Base-by-base conservation (phyloP, 2,797 vertebrate species). In the Erpetoichthys calabaricus region DNA sequence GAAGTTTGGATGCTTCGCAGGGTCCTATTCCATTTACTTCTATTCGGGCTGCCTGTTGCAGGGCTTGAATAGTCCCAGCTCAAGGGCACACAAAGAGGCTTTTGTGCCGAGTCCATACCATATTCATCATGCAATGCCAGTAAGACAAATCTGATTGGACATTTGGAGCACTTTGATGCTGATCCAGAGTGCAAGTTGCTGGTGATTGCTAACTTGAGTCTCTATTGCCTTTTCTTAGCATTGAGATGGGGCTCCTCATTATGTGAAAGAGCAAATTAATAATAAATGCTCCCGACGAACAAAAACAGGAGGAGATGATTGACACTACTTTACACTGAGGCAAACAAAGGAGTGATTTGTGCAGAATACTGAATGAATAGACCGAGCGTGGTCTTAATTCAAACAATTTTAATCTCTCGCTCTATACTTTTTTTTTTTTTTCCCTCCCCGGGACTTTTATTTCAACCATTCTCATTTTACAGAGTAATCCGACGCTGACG, bases 141-240 rank as follows among this genome's bases (percentile, higher is more conserved):
- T 84, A 86, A 86, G 81, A 87, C 84, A 87, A 87, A 88, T 88
- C 85, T 87, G 86, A 88, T 88, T 88, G 86, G 86, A 87, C 82
- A 79, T 84, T 82, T 82, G 77, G 83, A 82, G 83, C 85, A 85
- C 86, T 88, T 88, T 88, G 86, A 88, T 87, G 85, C 84, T 80
- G 71, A 77, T 84, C 82, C 86, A 86, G 82, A 73, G 82, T 78
- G 80, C 74, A 69, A 88, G 84, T 80, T 72, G 78, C 79, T 75
- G 74, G 77, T 83, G 79, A 85, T 80, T 78, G 79, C 80, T 79
- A 84, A 84, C 82, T 85, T 85, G 75, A 77, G 76, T 82, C 78
- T 75, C 77, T 74, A 78, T 78, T 76, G 76, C 76, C 77, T 73
- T 78, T 80, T 85, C 75, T 77, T 68, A 70, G 77, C 75, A 78